These are phyloP conservation scores for Callimorpha dominula DNA, from an alignment of 2,888 invertebrate species.

Conservation along the genomic window DNA sequence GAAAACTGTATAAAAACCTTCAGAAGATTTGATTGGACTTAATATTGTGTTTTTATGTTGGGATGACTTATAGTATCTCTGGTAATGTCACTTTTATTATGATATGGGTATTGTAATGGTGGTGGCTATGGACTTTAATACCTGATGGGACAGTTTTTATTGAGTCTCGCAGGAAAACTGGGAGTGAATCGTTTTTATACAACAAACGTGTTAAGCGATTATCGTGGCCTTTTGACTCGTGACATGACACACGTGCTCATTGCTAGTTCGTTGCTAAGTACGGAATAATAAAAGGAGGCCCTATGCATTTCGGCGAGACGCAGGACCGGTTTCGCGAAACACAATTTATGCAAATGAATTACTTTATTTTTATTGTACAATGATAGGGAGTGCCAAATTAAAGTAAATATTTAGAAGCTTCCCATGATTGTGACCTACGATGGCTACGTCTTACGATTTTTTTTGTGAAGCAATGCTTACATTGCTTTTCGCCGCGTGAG, in stretches of 20 bases:
- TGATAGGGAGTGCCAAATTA: no score
- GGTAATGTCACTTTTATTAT: conserved; percentile 15
- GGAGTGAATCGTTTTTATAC: background rate
- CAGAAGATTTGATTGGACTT: conserved; percentile 41
- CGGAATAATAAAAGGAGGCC: no score
- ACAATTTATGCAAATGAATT: no score
- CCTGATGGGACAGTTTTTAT: background rate
- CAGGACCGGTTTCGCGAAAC: no score
- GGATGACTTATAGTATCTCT: conserved; percentile 15
- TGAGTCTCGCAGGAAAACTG: background rate
- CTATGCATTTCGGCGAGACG: no score
- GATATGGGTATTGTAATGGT: conserved; percentile 13
- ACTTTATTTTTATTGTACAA: no score
- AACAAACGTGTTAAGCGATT: background rate
- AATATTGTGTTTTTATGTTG: conserved; percentile 22
- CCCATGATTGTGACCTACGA: no score
- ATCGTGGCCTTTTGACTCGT: background rate
- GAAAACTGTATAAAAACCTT: conserved; percentile 44
- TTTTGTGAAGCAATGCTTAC: no score
- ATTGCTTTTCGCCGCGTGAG: no score
- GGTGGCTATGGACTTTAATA: background rate
- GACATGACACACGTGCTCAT: background rate
- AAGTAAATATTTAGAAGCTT: no score
- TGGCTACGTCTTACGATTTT: no score
- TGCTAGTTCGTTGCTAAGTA: background rate